phyloP scores from a whole-genome alignment of 2,888 invertebrate species.

The Operophtera brumata region DNA sequence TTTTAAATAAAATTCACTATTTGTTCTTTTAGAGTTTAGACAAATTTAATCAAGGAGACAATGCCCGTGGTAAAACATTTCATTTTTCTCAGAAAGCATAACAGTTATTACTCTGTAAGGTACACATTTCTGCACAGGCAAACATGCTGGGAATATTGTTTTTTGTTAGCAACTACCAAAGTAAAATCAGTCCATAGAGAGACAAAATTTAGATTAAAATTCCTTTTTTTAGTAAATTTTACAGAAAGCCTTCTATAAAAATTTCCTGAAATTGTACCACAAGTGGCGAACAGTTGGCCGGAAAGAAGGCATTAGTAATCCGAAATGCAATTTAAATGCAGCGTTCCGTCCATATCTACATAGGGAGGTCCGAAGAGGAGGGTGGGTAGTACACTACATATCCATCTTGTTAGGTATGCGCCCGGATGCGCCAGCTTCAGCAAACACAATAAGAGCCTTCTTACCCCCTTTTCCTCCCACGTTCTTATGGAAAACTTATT shows the following conservation, averaged over 20 bases:
- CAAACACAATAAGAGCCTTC: constrained; percentile 80
- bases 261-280: constrained; percentile 20
- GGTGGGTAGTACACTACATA: constrained; percentile 60
- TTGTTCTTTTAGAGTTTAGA: too few relatives aligned
- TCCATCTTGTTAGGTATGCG: constrained; percentile 81
- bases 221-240: background rate
- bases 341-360: constrained; percentile 57
- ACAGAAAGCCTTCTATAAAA: constrained; percentile 10
- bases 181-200: background rate
- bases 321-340: constrained; percentile 79
- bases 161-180: background rate
- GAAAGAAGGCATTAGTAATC: constrained; percentile 73
- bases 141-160: constrained; percentile 5
- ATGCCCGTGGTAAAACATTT: too few relatives aligned
- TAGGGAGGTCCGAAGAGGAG: constrained; percentile 68
- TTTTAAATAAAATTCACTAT: too few relatives aligned
- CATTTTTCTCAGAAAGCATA: constrained; percentile 2
- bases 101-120: constrained; percentile 6
- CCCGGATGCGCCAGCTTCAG: constrained; percentile 79
- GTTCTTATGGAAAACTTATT: constrained; percentile 81
- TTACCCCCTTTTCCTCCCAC: constrained; percentile 49
- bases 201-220: background rate
- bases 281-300: constrained; percentile 46
- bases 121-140: constrained; percentile 9
- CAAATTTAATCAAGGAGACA: too few relatives aligned